Conservation (phyloP, 2,113 vertebrate species). For the Xiphias gladius region DNA sequence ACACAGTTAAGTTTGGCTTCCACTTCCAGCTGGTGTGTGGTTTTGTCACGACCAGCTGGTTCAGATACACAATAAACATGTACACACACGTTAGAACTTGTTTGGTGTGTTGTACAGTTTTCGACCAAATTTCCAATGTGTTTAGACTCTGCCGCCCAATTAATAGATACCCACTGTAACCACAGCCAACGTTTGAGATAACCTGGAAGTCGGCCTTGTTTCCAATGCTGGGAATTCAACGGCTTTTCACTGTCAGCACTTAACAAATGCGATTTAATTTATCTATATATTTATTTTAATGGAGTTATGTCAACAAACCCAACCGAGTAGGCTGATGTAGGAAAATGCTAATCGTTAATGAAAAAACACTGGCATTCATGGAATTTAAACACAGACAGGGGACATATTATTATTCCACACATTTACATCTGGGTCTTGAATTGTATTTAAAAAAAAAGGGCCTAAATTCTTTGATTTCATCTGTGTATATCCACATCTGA, state of each 20-base stretch:
- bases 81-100: neutral
- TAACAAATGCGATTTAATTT: slow-evolving; percentile 38
- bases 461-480: slow-evolving; percentile 43
- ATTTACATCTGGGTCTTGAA: slow-evolving; percentile 51
- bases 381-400: slow-evolving; percentile 41
- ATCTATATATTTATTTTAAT: neutral
- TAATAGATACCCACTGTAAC: no score
- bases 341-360: slow-evolving; percentile 46
- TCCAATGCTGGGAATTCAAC: slow-evolving; percentile 40
- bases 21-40: slow-evolving; percentile 35
- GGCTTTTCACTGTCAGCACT: slow-evolving; percentile 25
- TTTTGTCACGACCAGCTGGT: slow-evolving; percentile 32
- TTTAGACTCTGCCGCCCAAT: no score
- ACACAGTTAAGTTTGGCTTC: slow-evolving; percentile 18
- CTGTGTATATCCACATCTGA: slow-evolving; percentile 48
- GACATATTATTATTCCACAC: slow-evolving; percentile 14
- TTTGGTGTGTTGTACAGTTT: neutral
- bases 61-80: slow-evolving; percentile 1
- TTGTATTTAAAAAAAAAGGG: slow-evolving; percentile 25
- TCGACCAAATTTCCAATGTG: neutral
- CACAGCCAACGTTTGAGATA: slow-evolving; percentile 43
- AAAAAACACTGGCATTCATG: slow-evolving; percentile 1
- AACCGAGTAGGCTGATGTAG: neutral
- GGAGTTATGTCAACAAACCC: slow-evolving; percentile 13
- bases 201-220: slow-evolving; percentile 19